Evolutionary conservation across 2,113 vertebrate species (phyloP).

Genomic region (Oryctolagus cuniculus): DNA sequence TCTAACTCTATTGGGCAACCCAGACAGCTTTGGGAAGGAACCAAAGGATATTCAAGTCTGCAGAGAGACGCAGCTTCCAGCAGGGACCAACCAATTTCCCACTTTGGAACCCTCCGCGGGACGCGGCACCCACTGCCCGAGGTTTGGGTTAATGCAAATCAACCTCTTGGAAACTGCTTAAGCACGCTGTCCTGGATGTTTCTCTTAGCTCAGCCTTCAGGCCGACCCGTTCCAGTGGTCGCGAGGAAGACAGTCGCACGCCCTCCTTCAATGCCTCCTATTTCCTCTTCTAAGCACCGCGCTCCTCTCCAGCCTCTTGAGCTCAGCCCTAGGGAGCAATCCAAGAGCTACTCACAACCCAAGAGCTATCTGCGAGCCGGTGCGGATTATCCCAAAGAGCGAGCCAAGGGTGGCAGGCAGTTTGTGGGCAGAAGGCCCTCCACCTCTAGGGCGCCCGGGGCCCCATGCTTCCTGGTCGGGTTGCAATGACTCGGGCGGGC

Average conservation of each 20-base stretch:
- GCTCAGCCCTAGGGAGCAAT: neutral
- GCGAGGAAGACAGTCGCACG: rapidly evolving
- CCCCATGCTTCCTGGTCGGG: neutral
- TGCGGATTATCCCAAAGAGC: neutral
- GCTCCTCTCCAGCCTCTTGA: neutral
- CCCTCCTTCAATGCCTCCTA: neutral
- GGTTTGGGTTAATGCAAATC: neutral
- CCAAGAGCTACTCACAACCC: neutral
- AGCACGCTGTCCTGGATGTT: neutral
- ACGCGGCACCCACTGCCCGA: neutral
- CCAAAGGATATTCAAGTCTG: neutral
- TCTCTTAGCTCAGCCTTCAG: neutral
- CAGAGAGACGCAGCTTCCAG: neutral
- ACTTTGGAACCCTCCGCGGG: neutral
- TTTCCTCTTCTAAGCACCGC: neutral
- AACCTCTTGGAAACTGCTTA: neutral
- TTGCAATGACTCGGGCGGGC: neutral
- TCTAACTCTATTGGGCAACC: neutral
- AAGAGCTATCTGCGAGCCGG: neutral
- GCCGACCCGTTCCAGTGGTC: neutral
- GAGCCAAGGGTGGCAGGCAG: neutral
- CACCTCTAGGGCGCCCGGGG: neutral
- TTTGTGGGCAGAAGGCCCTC: neutral
- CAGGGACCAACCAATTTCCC: neutral
- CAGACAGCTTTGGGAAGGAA: neutral